A percentile compares a stretch with the other conserved stretches of the same genome.
These are phyloP conservation scores for Phaetusa simplex DNA, from an alignment of 2,113 vertebrate genomes.

Conservation along the genomic window DNA sequence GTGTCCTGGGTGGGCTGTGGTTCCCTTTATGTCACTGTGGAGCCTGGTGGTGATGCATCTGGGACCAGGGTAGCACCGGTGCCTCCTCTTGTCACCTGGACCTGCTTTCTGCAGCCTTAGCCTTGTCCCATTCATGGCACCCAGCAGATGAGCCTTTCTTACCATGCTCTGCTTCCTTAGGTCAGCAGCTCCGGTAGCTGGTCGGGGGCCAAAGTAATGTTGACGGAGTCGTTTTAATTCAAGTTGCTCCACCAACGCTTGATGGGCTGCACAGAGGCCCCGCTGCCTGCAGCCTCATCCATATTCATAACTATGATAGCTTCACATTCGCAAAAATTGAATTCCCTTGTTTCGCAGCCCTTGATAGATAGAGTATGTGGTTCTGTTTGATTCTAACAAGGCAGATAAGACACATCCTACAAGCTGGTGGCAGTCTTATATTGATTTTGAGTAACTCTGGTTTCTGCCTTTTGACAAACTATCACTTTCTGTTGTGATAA, in stretches of 20 bases:
- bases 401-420: neutral
- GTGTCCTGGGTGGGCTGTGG: neutral
- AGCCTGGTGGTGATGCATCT: neutral
- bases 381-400: neutral
- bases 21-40: neutral
- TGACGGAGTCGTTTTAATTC: neutral
- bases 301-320: neutral
- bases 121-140: rapidly evolving
- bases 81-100: neutral
- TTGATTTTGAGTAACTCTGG: slow-evolving; percentile 20
- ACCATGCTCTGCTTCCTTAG: neutral
- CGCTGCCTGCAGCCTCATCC: neutral
- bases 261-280: neutral
- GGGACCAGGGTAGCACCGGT: neutral
- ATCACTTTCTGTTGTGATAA: slow-evolving; percentile 5
- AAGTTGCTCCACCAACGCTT: neutral
- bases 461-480: slow-evolving; percentile 9
- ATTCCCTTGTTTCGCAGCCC: neutral
- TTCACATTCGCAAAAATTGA: neutral
- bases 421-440: slow-evolving; percentile 10
- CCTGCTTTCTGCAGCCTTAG: neutral
- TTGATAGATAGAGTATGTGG: neutral
- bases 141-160: rapidly evolving
- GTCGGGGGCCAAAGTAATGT: neutral
- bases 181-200: neutral